phyloP scores from a whole-genome alignment of 2,113 vertebrate genomes.

The pig (Sus scrofa) region T2T-Sscrofa CM000824.6:75809001-75809500 shows the following conservation, averaged over 20 bases:
- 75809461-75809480: constrained; percentile 3
- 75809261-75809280: constrained; percentile 34
- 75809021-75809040: not conserved
- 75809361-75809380: constrained; percentile 37
- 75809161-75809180: constrained; percentile 71
- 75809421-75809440: not conserved
- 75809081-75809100: constrained; percentile 67
- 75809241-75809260: constrained; percentile 46
- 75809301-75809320: not conserved
- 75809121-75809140: constrained; percentile 68
- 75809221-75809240: constrained; percentile 75
- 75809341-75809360: constrained; percentile 28
- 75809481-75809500: not conserved
- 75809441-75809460: not conserved
- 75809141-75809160: constrained; percentile 61
- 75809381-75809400: not conserved
- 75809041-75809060: not conserved
- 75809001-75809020: not conserved
- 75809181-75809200: constrained; percentile 55
- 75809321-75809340: not conserved
- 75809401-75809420: not conserved
- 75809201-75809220: constrained; percentile 31
- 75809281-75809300: constrained; percentile 40
- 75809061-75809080: constrained; percentile 25
- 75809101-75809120: constrained; percentile 62